phyloP scores from a whole-genome alignment of 2,797 vertebrate species.

The Platyrinchus mystaceus region DNA sequence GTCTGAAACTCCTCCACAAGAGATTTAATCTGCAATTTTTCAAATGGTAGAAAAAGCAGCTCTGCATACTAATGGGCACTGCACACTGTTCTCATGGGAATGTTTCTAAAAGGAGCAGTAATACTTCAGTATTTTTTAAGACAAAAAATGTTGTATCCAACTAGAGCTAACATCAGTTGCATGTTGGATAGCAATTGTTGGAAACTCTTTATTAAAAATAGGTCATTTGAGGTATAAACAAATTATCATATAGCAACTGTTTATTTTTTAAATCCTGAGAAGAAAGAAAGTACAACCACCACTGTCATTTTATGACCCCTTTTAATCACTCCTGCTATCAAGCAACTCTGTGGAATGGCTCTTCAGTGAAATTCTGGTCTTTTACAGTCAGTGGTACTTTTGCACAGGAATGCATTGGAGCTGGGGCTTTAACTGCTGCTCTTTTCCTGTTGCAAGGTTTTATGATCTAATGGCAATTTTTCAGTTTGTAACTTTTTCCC shows the following conservation, averaged over 20 bases:
- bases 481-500: neutral
- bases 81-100: neutral
- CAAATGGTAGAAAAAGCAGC: neutral
- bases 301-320: neutral
- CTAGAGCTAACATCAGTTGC: neutral
- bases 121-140: neutral
- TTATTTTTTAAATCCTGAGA: neutral
- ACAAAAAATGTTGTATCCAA: neutral
- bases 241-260: neutral
- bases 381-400: neutral
- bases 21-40: neutral
- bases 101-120: neutral
- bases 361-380: neutral
- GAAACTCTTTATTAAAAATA: neutral
- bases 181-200: neutral
- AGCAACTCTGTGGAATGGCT: neutral
- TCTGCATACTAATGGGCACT: neutral
- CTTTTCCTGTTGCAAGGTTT: neutral
- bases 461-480: neutral
- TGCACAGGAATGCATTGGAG: neutral
- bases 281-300: neutral
- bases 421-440: neutral
- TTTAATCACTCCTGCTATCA: neutral
- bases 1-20: neutral
- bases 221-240: neutral